Conservation (phyloP, 64 coral and sea anemone species). For the Montipora foliosa region DNA sequence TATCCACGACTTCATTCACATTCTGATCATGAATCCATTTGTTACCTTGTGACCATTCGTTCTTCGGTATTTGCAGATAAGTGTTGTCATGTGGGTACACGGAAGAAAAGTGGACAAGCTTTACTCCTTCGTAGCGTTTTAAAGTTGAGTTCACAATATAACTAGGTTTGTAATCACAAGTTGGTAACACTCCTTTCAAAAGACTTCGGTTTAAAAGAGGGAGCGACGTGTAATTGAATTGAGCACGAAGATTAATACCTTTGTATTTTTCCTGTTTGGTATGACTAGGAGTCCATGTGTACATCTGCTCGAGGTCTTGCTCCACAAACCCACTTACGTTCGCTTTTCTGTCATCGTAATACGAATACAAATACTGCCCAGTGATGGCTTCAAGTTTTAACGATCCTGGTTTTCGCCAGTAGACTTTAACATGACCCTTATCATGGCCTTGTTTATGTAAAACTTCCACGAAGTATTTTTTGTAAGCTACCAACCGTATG, state of each 20-base stretch:
- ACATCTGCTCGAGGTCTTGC: neutral
- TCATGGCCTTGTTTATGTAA: constrained; percentile 24
- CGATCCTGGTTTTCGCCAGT: constrained; percentile 40
- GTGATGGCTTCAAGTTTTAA: constrained; percentile 32
- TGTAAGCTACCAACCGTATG: constrained; percentile 20
- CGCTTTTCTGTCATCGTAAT: constrained; percentile 37
- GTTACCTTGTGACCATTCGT: neutral
- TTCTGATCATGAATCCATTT: neutral
- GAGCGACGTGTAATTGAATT: constrained; percentile 7
- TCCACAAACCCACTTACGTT: neutral
- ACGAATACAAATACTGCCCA: constrained; percentile 21
- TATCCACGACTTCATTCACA: neutral
- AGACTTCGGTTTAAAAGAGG: neutral
- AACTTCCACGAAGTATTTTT: constrained; percentile 71
- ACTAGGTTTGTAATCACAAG: constrained; percentile 34
- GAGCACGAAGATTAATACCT: neutral
- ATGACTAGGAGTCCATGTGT: constrained; percentile 9
- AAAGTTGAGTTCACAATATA: constrained; percentile 33
- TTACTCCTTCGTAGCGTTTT: constrained; percentile 19
- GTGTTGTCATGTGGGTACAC: constrained; percentile 22
- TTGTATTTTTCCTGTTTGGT: neutral
- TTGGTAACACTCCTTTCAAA: neutral
- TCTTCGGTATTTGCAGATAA: neutral
- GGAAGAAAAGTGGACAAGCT: neutral
- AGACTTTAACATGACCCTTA: constrained; percentile 29